Percentiles rank a stretch among this genome's conserved stretches.
These are phyloP conservation scores for Tylochromis polylepis DNA, from an alignment of 2,113 vertebrate species.

Conservation along the genomic window DNA sequence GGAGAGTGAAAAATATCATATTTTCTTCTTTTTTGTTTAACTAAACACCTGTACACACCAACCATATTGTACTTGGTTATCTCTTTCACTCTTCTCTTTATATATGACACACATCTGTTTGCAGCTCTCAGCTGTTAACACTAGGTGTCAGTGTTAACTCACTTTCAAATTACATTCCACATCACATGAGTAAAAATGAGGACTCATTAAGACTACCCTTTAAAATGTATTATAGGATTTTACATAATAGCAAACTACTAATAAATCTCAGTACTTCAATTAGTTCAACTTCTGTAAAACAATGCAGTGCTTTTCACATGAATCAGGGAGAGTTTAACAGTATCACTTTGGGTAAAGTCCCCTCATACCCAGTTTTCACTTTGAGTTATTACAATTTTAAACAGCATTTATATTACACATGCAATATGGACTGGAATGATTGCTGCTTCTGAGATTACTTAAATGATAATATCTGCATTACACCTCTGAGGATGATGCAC, in stretches of 20 bases:
- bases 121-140: constrained; percentile 15
- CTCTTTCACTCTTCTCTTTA: neutral
- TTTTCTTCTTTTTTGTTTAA: neutral
- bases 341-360: neutral
- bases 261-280: neutral
- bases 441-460: neutral
- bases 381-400: neutral
- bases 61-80: neutral
- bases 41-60: neutral
- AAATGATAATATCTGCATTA: neutral
- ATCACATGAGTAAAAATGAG: neutral
- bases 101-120: neutral
- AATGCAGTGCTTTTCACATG: neutral
- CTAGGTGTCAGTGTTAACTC: constrained; percentile 37
- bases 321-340: neutral
- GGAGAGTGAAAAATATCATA: neutral
- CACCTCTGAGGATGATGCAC: neutral
- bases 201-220: neutral
- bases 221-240: neutral
- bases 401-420: neutral
- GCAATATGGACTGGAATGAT: neutral
- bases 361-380: neutral
- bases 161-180: neutral
- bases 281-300: neutral
- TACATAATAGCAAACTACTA: neutral